A percentile compares a stretch with the other conserved stretches of the same genome.
Evolutionary conservation across 2,888 invertebrate species (phyloP).

Genomic region (Agonum fuliginosum): DNA sequence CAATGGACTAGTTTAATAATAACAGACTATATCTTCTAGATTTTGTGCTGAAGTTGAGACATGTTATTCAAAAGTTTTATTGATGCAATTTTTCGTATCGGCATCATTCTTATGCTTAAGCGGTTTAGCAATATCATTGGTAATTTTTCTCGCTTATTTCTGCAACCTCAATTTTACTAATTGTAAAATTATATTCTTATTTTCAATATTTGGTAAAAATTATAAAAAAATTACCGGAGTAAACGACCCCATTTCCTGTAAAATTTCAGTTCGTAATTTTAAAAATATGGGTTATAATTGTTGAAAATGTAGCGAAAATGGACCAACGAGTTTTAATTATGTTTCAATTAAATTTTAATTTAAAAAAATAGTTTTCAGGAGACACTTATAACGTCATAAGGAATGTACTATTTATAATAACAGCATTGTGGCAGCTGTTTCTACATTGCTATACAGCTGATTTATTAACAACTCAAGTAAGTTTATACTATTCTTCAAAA

Average conservation of each 20-base stretch:
- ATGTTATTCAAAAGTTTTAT: background rate
- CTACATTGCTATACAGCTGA: conserved; percentile 13
- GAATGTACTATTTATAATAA: conserved; percentile 8
- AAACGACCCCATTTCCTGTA: too few species aligned
- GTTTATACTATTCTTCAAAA: background rate
- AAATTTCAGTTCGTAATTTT: too few species aligned
- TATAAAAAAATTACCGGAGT: too few species aligned
- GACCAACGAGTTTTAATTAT: background rate
- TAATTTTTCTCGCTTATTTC: too few species aligned
- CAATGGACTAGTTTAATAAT: background rate
- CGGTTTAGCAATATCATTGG: conserved; percentile 3
- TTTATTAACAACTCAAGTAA: conserved; percentile 19
- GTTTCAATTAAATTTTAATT: background rate
- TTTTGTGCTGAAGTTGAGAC: background rate
- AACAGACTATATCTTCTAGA: background rate
- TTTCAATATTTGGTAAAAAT: too few species aligned
- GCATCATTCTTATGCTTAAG: background rate
- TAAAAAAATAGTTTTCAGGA: background rate
- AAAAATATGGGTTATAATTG: too few species aligned
- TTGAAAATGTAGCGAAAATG: background rate
- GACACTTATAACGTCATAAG: background rate
- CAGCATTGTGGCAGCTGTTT: background rate
- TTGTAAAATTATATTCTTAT: background rate
- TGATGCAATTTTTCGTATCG: conserved; percentile 9
- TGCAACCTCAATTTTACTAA: background rate